phyloP scores from a whole-genome alignment of 1,140 invertebrate species.

The Ectropis grisescens region DNA sequence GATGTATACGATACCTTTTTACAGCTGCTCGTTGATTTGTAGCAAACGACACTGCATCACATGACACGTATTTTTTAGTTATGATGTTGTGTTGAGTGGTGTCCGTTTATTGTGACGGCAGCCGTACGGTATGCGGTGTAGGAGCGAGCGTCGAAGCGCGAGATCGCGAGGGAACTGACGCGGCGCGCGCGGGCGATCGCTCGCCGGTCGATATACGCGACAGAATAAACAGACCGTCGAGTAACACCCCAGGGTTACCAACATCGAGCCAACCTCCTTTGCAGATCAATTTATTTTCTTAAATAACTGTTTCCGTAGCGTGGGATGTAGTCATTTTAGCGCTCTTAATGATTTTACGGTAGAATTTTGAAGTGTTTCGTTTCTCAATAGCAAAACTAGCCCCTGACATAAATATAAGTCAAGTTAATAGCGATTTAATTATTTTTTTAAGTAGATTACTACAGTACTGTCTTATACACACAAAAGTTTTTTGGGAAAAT shows the following conservation, averaged over 20 bases:
- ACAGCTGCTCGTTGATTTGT: constrained; percentile 44
- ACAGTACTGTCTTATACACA: no score
- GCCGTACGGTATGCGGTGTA: constrained; percentile 28
- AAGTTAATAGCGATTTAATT: no score
- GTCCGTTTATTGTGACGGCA: constrained; percentile 21
- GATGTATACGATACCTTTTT: constrained; percentile 23
- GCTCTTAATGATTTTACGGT: no score
- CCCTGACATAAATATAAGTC: no score
- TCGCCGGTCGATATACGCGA: constrained; percentile 59
- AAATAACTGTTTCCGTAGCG: no score
- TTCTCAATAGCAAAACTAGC: no score
- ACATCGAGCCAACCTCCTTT: constrained; percentile 8
- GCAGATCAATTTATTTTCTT: constrained; percentile 1
- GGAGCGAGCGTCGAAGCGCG: constrained; percentile 28
- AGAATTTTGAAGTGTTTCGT: no score
- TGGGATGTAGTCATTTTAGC: no score
- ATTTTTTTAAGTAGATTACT: no score
- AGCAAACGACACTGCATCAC: constrained; percentile 32
- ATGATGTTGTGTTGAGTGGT: constrained; percentile 6
- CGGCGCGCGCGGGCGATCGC: constrained; percentile 39
- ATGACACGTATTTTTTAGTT: no score
- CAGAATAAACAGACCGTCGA: constrained; percentile 63
- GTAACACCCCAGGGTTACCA: constrained; percentile 39
- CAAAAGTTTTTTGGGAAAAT: no score
- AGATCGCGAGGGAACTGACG: constrained; percentile 36